These are phyloP conservation scores for Amazona guildingii DNA, from an alignment of 2,113 vertebrate species.

Conservation along the genomic window DNA sequence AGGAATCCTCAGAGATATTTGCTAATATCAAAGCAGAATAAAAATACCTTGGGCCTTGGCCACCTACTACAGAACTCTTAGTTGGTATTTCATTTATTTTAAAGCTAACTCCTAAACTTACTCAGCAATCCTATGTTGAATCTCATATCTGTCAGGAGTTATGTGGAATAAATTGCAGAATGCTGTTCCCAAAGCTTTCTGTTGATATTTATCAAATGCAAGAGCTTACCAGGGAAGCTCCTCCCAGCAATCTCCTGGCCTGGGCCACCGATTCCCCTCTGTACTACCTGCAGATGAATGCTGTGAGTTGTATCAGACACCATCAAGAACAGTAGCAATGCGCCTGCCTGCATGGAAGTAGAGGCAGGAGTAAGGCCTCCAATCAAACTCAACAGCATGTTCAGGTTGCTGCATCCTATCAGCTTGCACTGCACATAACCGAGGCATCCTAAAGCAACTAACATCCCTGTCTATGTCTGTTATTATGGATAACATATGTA, in stretches of 20 bases:
- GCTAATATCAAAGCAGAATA: neutral
- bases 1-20: neutral
- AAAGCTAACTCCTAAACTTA: neutral
- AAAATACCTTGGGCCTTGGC: neutral
- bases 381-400: neutral
- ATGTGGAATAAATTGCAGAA: neutral
- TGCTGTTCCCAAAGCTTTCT: neutral
- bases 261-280: neutral
- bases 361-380: neutral
- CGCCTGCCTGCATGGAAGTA: neutral
- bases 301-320: neutral
- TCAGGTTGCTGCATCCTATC: neutral
- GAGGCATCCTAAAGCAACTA: neutral
- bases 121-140: neutral
- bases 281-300: neutral
- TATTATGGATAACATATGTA: neutral
- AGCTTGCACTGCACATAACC: neutral
- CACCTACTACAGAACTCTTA: neutral
- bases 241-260: neutral
- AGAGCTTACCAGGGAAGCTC: neutral
- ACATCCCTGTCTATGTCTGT: neutral
- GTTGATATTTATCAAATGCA: neutral
- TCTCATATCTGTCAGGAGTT: neutral
- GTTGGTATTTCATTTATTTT: neutral
- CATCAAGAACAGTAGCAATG: neutral